Conservation (phyloP, 2,113 vertebrate species). For the Coptodon rendalli region DNA sequence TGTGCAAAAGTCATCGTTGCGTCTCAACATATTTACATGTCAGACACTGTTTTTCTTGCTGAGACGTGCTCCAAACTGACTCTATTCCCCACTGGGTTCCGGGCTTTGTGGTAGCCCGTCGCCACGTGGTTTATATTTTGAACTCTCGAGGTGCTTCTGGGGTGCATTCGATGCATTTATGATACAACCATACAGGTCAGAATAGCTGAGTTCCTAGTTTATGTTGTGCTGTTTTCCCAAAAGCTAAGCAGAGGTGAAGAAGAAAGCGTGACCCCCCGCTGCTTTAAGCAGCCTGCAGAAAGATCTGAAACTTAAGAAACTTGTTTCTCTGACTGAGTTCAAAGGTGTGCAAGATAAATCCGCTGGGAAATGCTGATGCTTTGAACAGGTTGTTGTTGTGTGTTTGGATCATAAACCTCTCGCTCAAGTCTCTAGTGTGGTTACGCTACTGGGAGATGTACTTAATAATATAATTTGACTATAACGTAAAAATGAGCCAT, state of each 20-base stretch:
- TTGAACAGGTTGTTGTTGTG: slow-evolving; percentile 29
- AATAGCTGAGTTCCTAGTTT: background rate
- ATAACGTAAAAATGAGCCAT: background rate
- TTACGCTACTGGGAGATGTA: background rate
- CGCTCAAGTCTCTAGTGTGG: background rate
- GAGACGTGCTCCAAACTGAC: background rate
- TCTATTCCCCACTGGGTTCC: background rate
- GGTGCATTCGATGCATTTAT: background rate
- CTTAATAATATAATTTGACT: background rate
- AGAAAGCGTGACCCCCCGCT: background rate
- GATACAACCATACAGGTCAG: background rate
- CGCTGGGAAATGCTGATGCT: background rate
- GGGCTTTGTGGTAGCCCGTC: background rate
- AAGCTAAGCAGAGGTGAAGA: slow-evolving; percentile 2
- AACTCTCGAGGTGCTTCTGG: background rate
- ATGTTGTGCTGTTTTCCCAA: background rate
- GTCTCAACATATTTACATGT: background rate
- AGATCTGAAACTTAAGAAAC: slow-evolving; percentile 14
- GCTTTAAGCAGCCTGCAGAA: slow-evolving; percentile 9
- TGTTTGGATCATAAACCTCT: background rate
- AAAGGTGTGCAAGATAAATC: slow-evolving; percentile 24
- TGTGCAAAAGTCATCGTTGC: background rate
- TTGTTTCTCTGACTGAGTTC: slow-evolving; percentile 30
- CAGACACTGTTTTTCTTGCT: background rate
- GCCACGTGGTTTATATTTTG: background rate